Base-by-base conservation (phyloP, 2,888 invertebrate species). In the Scotopteryx bipunctaria region DNA sequence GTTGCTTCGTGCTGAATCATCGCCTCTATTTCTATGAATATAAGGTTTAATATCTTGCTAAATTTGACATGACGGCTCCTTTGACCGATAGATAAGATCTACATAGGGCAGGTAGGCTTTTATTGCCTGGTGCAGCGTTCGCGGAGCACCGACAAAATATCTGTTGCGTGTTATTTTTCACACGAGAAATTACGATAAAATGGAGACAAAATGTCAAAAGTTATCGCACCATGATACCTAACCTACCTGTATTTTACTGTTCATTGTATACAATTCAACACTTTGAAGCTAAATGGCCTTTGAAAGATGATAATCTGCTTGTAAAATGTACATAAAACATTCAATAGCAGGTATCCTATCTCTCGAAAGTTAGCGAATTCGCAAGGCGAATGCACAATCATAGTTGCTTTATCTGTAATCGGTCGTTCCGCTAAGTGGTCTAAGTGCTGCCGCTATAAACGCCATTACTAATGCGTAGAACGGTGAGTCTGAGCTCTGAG, bases 51-150 rank as follows among this genome's bases (percentile, higher is more conserved):
- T 66, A 65, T 48, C 9, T 43, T 38, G n/a, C 47, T 19, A n/a
- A 40, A 57, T 47, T 61, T 62, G 66, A 59, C 72, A 73, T 66
- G 86, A 67, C 87, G 88, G 88, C 83, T 81, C 78, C 85, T 89
- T 89, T 89, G 88, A 86, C 79, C 75, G 81, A 63, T 55, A 86
- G 88, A 88, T 88, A 88, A 84, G 79, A 88, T 88, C 88, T 86
- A 83, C 80, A 78, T 77, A 72, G 78, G 72, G 81, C 88, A 88
- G 89, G 89, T 89, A 89, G 82, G 81, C 79, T 83, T 54, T 86
- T 86, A 86, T 85, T 79, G 74, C 77, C 66, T 59, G 68, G 57
- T 61, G 65, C 62, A 64, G 55, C 61, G 63, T 53, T 66, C 64
- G 64, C 71, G 62, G 66, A 66, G 61, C 61, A 53, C 66, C 67